Base-by-base conservation (phyloP, 2,888 invertebrate species). In the Diarsia rubi region DNA sequence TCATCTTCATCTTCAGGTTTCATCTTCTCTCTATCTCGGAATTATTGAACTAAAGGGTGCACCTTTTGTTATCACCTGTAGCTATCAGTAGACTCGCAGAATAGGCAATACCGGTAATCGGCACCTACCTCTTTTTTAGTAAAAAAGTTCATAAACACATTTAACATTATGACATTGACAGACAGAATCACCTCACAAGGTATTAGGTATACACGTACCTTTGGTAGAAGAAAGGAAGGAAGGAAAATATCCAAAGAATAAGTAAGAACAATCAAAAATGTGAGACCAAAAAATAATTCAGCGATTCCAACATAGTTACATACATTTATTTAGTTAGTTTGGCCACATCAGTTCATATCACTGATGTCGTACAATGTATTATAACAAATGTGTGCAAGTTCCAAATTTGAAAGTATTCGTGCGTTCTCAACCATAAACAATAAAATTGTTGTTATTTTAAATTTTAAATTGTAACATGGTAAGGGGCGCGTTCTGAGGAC, bases 401-500 rank as follows among this genome's bases (percentile, higher is more conserved):
- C 81, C 62, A 80, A 74, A 79, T 83, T 83, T 79, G 59, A 84
- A 79, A 86, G 77, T 77, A 64, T 68, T 69, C 66, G 59, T 71
- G 70, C 80, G 73, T 79, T 86, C 80, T 79, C 67, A 76, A 73
- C 71, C 84, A 82, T 78, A 84, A 86, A 85, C 81, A 78, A 79
- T 83, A 78, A 86, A 86, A 88, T 85, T 87, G 86, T 90, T 90
- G 88, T 88, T 90, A 88, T 90, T 92, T 91, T 89, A 90, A 91
- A 92, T 88, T 92, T 90, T 81, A 87, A 92, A 92, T 89, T 86
- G 88, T 84, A 88, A 86, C 88, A 89, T 88, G 83, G 88, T 82
- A 84, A 80, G 86, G 83, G 86, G 85, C 70, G 88, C 82, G 86
- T 84, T 86, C 86, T 84, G 88, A 87, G 88, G 87, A 85, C 83